A percentile compares a stretch with the other conserved stretches of the same genome.
Evolutionary conservation across 1,140 invertebrate species (phyloP).

Genomic region (Oreohelix idahoensis): DNA sequence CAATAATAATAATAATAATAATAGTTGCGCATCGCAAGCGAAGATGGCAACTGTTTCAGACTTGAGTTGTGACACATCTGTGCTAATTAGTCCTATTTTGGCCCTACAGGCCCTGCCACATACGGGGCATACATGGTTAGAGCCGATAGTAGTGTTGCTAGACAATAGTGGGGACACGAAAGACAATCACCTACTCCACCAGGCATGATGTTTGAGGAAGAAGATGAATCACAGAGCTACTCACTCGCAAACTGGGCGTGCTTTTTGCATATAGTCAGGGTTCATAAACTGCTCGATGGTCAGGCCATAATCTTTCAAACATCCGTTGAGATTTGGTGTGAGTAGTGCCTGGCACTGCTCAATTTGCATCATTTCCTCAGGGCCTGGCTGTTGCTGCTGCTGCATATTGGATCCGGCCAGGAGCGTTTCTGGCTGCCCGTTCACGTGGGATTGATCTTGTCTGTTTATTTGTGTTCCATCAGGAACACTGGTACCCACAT

Average conservation of each 20-base stretch:
- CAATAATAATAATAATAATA: too few species aligned
- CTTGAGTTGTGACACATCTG: too few species aligned
- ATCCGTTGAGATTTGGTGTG: neutral
- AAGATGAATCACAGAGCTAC: neutral
- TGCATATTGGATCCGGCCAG: neutral
- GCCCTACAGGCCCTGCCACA: too few species aligned
- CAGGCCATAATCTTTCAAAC: neutral
- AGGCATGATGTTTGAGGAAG: too few species aligned
- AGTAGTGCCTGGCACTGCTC: neutral
- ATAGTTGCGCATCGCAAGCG: too few species aligned
- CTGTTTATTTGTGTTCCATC: neutral
- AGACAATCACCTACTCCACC: too few species aligned
- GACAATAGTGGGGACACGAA: too few species aligned
- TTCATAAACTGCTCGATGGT: conserved; percentile 28
- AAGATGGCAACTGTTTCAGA: too few species aligned
- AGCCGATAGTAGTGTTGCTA: too few species aligned
- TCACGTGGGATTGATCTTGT: neutral
- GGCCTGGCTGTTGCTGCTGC: neutral
- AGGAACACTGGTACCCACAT: neutral
- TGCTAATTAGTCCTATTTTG: too few species aligned
- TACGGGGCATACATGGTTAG: too few species aligned
- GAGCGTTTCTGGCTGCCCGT: neutral
- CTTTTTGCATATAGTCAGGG: conserved; percentile 9
- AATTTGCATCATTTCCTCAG: neutral
- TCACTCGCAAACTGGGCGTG: conserved; percentile 20